Evolutionary conservation across 2,888 invertebrate genomes (phyloP), one percentile per base, ranked within the genome.

Genomic region (Archips xylosteana): DNA sequence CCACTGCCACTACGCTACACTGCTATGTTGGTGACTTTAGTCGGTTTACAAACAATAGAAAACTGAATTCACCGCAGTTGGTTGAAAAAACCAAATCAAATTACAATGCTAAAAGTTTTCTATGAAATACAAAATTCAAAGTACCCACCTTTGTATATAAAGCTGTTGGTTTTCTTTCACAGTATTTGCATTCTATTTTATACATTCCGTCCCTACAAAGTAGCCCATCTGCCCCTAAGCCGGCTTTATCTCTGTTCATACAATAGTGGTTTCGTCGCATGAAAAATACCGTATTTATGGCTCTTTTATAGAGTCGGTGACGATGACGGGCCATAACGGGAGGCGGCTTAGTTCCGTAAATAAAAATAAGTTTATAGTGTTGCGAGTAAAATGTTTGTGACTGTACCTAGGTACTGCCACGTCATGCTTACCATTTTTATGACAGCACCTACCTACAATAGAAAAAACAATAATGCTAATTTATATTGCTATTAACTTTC

Each of bases 111-210:
- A 23, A 23, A 23, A 23, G 23, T 23, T 23, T 23, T 23, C 23
- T 23, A 23, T 23, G 23, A 23, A 23, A 23, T 23, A 23, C 23
- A 23, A 23, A 12, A 45, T 45, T 45, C 45, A 45, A 45, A 23
- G 23, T 23, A 36, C 5, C n/a, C 23, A 47, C 36, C 39, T 57
- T 9, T 12, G 42, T 32, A 47, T 32, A 39, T 6, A 62, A 15
- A 54, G 9, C 23, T 23, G 13, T 49, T 2, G 8, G 10, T 15
- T 15, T 51, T 39, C 47, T 2, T 23, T 6, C 9, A 6, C 51
- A n/a, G 34, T 64, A 74, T 74, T 64, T 69, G 60, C 60, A 64
- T 64, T 54, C 23, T 57, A 45, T 42, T 74, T 60, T 74, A 74
- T 69, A 71, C 51, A 47, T 61, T 54, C 45, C 59, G 59, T 15